These are phyloP conservation scores for Paraescarpia echinospica DNA, from an alignment of 1,140 invertebrate genomes.

Conservation along the genomic window DNA sequence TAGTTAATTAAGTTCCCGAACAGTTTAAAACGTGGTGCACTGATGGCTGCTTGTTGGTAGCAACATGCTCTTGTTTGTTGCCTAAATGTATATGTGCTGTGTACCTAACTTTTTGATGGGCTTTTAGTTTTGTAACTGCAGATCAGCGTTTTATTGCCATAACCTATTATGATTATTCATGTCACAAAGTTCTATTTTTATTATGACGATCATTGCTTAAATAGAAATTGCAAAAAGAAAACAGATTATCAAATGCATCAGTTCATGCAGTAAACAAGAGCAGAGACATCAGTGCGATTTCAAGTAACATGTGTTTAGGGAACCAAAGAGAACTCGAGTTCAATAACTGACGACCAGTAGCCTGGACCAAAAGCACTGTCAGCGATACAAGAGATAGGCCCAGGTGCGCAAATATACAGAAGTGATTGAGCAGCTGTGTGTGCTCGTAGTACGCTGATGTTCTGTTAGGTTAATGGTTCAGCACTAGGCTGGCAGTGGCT, in stretches of 20 bases:
- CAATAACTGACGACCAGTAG: no score
- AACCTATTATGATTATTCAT: background rate
- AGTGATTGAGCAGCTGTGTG: no score
- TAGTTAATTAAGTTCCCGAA: background rate
- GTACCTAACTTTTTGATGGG: background rate
- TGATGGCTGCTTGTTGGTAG: background rate
- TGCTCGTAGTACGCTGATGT: no score
- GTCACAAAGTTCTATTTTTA: background rate
- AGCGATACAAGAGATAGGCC: no score
- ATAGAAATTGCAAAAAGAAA: background rate
- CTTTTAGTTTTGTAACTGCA: background rate
- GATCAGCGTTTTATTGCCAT: background rate
- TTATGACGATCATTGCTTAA: background rate
- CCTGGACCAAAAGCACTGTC: no score
- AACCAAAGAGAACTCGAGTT: background rate
- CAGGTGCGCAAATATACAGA: no score
- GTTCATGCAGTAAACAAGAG: background rate
- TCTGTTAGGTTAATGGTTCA: no score
- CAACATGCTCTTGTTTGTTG: background rate
- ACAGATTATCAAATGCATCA: background rate
- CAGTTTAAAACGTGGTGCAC: background rate
- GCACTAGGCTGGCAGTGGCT: no score
- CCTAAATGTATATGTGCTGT: background rate
- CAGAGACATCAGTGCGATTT: background rate
- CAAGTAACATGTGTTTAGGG: background rate